phyloP scores from a whole-genome alignment of 2,888 invertebrate species.

The Orthonevra nobilis region DNA sequence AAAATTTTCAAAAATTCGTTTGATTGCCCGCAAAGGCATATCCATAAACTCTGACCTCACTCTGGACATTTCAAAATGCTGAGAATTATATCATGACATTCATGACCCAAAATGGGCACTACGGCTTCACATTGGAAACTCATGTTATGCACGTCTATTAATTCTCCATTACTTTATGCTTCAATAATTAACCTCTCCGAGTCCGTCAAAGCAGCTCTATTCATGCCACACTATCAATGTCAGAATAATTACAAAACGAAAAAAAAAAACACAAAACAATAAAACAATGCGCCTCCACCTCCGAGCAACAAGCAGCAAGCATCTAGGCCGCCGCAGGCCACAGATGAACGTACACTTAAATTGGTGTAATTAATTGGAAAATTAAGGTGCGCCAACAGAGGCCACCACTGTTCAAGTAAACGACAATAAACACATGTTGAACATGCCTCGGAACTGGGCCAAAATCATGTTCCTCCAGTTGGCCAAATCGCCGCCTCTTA shows the following conservation, averaged over 20 bases:
- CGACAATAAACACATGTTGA: conserved; percentile 64
- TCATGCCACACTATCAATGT: conserved; percentile 53
- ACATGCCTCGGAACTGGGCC: conserved; percentile 58
- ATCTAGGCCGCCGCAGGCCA: conserved; percentile 14
- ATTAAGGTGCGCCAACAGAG: conserved; percentile 63
- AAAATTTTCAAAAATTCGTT: no score
- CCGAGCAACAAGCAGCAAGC: no score
- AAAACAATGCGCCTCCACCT: conserved; percentile 51
- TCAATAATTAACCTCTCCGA: conserved; percentile 49
- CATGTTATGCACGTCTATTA: no score
- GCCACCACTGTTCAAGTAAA: conserved; percentile 34
- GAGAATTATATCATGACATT: no score
- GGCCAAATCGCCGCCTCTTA: background rate
- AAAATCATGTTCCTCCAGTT: conserved; percentile 51
- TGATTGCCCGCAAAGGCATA: no score
- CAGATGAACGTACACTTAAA: conserved; percentile 42
- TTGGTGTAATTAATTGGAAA: conserved; percentile 69
- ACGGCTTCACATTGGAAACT: no score
- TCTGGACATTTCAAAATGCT: no score
- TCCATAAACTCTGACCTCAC: no score
- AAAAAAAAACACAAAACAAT: conserved; percentile 2
- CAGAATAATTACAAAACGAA: conserved; percentile 57
- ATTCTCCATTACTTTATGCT: conserved; percentile 40
- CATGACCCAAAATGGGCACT: no score
- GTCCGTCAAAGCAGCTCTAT: conserved; percentile 36